These are phyloP conservation scores for Eupeodes luniger DNA, from an alignment of 2,888 invertebrate genomes.

Conservation along the genomic window DNA sequence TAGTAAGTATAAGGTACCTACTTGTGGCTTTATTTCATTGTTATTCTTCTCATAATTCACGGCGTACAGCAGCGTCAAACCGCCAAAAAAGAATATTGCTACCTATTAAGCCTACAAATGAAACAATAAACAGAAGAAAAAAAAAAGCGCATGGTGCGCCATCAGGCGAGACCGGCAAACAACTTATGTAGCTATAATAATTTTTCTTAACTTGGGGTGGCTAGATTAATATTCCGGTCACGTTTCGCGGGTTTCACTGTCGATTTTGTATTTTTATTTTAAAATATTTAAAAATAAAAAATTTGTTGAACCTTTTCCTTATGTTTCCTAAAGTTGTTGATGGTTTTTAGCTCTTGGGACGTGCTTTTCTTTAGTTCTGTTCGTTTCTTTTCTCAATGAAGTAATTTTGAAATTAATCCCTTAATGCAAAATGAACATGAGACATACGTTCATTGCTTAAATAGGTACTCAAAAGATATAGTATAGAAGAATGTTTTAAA, in stretches of 20 bases:
- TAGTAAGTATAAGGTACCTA: background rate
- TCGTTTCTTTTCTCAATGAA: slow-evolving; percentile 1
- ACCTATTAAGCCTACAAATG: slow-evolving; percentile 4
- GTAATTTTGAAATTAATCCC: slow-evolving; percentile 26
- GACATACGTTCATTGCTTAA: too few relatives aligned
- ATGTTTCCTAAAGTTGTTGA: slow-evolving; percentile 1
- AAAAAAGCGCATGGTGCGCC: slow-evolving; percentile 29
- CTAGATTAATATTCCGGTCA: slow-evolving; percentile 44
- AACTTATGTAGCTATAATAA: background rate
- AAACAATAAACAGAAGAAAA: background rate
- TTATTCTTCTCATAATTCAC: slow-evolving; percentile 22
- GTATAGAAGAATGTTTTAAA: background rate
- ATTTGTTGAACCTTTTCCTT: background rate
- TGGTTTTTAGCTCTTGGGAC: slow-evolving; percentile 25
- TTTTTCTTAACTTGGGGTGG: slow-evolving; percentile 19
- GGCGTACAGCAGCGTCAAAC: slow-evolving; percentile 31
- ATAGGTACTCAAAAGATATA: too few relatives aligned
- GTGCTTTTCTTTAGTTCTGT: slow-evolving; percentile 25
- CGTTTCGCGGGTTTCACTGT: slow-evolving; percentile 53
- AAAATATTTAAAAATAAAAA: slow-evolving; percentile 9
- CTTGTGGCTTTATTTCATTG: slow-evolving; percentile 19
- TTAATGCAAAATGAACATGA: slow-evolving; percentile 17
- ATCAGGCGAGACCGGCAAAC: slow-evolving; percentile 25
- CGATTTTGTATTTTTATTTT: slow-evolving; percentile 26
- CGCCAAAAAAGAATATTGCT: slow-evolving; percentile 18